Evolutionary conservation across 2,113 vertebrate genomes (phyloP).

Genomic region (Castor canadensis): DNA sequence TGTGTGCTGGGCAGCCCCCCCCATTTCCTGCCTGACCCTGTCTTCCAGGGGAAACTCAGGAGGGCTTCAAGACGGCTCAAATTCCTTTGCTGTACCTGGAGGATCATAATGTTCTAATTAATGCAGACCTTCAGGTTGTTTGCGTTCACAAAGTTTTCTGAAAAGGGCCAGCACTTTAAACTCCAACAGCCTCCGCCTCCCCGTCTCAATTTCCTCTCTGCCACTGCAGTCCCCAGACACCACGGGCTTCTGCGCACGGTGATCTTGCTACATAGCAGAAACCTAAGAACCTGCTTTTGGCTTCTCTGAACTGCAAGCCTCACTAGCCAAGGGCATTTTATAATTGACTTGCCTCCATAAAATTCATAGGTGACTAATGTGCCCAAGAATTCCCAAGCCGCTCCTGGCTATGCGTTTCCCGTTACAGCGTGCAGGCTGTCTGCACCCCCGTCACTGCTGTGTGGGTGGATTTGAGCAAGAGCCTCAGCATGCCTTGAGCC

Average conservation of each 20-base stretch:
- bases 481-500: neutral
- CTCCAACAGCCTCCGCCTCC: neutral
- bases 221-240: neutral
- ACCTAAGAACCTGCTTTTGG: neutral
- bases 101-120: conserved; percentile 22
- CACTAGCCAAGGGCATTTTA: conserved; percentile 42
- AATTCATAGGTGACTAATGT: conserved; percentile 34
- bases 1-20: neutral
- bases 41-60: neutral
- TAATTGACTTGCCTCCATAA: conserved; percentile 44
- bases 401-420: neutral
- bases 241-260: rapidly evolving
- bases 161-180: neutral
- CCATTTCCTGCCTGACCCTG: neutral
- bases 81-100: neutral
- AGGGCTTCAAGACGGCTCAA: neutral
- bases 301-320: neutral
- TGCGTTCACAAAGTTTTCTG: neutral
- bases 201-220: neutral
- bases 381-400: neutral
- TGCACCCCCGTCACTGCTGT: rapidly evolving
- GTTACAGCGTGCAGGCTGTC: rapidly evolving
- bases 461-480: neutral
- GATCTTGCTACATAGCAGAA: neutral
- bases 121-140: neutral